Evolutionary conservation across 2,113 vertebrate genomes (phyloP).

Genomic region (Amblyornis subalaris): DNA sequence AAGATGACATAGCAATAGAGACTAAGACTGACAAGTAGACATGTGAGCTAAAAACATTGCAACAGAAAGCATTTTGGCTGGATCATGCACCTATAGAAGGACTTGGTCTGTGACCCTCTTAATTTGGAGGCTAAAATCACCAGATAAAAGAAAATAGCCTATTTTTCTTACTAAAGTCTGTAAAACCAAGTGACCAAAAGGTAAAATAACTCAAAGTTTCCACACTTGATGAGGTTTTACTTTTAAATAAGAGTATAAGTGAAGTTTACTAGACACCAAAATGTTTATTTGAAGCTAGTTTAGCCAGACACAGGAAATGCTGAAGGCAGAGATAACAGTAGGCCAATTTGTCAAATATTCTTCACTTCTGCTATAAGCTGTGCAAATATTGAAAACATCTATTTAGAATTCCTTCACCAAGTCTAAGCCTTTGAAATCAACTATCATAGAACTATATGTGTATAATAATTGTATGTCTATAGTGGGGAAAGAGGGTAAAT

Average conservation of each 20-base stretch:
- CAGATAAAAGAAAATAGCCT: background rate
- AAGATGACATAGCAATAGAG: background rate
- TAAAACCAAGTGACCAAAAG: background rate
- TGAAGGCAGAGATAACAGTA: background rate
- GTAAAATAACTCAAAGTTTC: background rate
- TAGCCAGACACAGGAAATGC: background rate
- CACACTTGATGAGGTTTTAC: background rate
- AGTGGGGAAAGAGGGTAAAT: background rate
- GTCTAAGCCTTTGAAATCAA: background rate
- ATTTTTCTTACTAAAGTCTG: background rate
- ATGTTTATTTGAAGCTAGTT: background rate
- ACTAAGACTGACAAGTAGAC: background rate
- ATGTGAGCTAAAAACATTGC: background rate
- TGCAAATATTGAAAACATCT: background rate
- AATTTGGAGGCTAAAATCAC: background rate
- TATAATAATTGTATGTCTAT: background rate
- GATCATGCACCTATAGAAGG: background rate
- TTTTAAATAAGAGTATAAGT: background rate
- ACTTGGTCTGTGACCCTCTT: accelerated
- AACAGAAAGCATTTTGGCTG: background rate
- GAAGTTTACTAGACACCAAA: background rate
- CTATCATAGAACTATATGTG: background rate
- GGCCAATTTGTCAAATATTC: background rate
- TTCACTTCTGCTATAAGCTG: background rate
- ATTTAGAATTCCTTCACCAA: background rate